Percentiles rank a stretch among this genome's conserved stretches.
Evolutionary conservation across 2,797 vertebrate species (phyloP).

Genomic region (Parambassis ranga): DNA sequence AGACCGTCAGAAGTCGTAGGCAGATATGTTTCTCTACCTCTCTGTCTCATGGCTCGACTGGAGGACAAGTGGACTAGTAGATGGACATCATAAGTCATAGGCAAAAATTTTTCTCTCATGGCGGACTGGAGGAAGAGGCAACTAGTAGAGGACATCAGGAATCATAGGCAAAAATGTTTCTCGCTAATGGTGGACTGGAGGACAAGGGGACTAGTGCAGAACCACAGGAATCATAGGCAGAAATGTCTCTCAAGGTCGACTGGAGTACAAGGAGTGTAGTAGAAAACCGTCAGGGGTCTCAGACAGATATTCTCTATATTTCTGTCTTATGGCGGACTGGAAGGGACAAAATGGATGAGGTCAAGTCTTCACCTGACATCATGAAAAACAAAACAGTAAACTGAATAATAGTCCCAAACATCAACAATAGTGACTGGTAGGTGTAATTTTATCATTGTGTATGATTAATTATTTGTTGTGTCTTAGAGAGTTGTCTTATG

Average conservation of each 20-base stretch:
- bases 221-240: background rate
- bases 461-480: constrained; percentile 18
- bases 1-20: constrained; percentile 27
- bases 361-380: constrained; percentile 62
- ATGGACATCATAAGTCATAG: constrained; percentile 8
- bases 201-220: background rate
- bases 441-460: constrained; percentile 64
- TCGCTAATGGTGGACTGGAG: constrained; percentile 7
- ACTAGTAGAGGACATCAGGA: constrained; percentile 9
- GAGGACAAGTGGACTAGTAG: constrained; percentile 23
- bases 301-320: constrained; percentile 26
- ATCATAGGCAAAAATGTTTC: background rate
- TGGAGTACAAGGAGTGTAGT: constrained; percentile 26
- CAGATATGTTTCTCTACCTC: constrained; percentile 16
- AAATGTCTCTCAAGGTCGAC: background rate
- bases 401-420: constrained; percentile 69
- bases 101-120: background rate
- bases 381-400: constrained; percentile 58
- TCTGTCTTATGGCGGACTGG: constrained; percentile 15
- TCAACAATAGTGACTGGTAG: constrained; percentile 68
- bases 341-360: constrained; percentile 69
- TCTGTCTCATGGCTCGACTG: constrained; percentile 33
- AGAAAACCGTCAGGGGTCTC: constrained; percentile 4
- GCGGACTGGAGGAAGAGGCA: constrained; percentile 3
- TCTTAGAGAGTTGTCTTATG: constrained; percentile 14